Evolutionary conservation across 2,888 invertebrate genomes (phyloP).

Genomic region (Lydus trimaculatus): DNA sequence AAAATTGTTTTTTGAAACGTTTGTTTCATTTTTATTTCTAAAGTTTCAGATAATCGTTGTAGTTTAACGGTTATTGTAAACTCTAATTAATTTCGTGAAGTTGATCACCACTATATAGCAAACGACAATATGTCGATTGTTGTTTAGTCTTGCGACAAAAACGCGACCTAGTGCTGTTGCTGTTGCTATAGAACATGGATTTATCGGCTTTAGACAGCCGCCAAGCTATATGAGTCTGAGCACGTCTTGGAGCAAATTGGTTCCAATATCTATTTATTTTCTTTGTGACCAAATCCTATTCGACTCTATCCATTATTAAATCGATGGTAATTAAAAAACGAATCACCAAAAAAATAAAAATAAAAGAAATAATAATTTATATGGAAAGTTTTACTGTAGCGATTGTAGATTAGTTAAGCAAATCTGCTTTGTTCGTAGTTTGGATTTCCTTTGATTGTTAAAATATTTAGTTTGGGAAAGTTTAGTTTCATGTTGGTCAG

Average conservation of each 20-base stretch:
- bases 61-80: slow-evolving; percentile 12
- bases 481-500: not conserved
- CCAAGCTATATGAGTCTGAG: slow-evolving; percentile 36
- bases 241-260: slow-evolving; percentile 52
- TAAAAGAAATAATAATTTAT: too few species aligned
- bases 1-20: not conserved
- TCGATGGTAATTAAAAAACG: not conserved
- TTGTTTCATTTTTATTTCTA: not conserved
- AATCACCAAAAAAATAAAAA: too few species aligned
- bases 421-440: not conserved
- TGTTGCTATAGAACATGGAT: slow-evolving; percentile 37
- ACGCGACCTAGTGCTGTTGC: slow-evolving; percentile 28
- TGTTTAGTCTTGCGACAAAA: slow-evolving; percentile 16
- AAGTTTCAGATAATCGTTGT: not conserved
- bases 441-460: not conserved
- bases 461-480: not conserved
- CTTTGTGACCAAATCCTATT: slow-evolving; percentile 20
- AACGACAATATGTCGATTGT: slow-evolving; percentile 38
- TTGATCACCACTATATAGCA: slow-evolving; percentile 28
- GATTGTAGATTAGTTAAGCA: not conserved
- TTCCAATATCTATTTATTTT: slow-evolving; percentile 46
- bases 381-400: not conserved
- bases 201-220: slow-evolving; percentile 47
- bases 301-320: slow-evolving; percentile 2
- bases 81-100: slow-evolving; percentile 26